Evolutionary conservation across 2,113 vertebrate species (phyloP).

Genomic region (Oryzias curvinotus): DNA sequence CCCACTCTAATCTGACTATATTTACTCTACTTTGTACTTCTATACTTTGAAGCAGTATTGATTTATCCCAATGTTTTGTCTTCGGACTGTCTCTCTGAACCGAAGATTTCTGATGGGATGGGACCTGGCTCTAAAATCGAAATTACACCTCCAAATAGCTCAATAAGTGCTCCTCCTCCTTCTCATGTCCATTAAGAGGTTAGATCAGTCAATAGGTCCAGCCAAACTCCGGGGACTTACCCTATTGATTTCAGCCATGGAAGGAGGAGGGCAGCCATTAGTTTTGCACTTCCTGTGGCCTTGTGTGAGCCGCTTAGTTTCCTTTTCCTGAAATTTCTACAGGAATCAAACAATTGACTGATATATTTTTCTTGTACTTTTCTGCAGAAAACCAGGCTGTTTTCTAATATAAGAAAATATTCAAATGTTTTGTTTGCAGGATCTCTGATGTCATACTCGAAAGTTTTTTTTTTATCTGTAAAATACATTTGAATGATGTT

Average conservation of each 20-base stretch:
- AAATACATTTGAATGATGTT: too few species aligned
- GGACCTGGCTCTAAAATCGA: conserved; percentile 47
- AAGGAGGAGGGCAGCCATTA: conserved; percentile 59
- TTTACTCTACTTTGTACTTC: too few species aligned
- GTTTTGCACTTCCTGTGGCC: conserved; percentile 48
- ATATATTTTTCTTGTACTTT: too few species aligned
- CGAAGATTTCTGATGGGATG: conserved; percentile 12
- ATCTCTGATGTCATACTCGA: too few species aligned
- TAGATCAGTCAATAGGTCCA: conserved; percentile 70
- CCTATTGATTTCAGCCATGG: conserved; percentile 67
- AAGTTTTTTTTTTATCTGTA: too few species aligned
- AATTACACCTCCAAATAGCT: conserved; percentile 68
- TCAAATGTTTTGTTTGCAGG: too few species aligned
- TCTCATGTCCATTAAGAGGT: conserved; percentile 74
- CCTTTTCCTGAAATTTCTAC: background rate
- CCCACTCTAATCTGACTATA: too few species aligned
- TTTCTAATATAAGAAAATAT: too few species aligned
- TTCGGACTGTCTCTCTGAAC: background rate
- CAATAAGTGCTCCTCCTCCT: conserved; percentile 72
- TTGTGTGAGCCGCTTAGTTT: conserved; percentile 11
- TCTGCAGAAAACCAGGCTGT: too few species aligned
- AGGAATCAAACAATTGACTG: background rate
- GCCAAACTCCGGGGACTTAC: conserved; percentile 56
- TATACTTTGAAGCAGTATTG: background rate
- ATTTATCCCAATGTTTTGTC: conserved; percentile 9